These are phyloP conservation scores for Cylindroiulus punctatus DNA, from an alignment of 2,888 invertebrate genomes.

Conservation along the genomic window DNA sequence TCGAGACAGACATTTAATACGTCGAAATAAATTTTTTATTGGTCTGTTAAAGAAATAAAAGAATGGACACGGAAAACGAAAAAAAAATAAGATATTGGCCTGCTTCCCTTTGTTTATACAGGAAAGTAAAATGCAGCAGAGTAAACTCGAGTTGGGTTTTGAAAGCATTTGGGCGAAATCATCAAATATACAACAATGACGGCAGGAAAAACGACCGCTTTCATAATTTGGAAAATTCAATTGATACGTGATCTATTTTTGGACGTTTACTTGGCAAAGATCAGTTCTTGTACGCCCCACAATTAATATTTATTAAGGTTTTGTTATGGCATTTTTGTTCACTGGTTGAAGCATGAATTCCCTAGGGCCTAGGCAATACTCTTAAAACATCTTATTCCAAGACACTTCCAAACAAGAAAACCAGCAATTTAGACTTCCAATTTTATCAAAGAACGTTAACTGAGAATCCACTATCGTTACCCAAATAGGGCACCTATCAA, in stretches of 20 bases:
- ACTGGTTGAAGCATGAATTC: background rate
- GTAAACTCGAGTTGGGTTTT: background rate
- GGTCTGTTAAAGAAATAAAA: background rate
- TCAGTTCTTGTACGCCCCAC: background rate
- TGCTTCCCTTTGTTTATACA: constrained; percentile 5
- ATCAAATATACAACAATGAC: constrained; percentile 1
- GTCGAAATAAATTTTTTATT: constrained; percentile 18
- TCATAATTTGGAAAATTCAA: background rate
- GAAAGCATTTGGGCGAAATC: constrained; percentile 1
- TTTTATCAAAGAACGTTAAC: too few relatives aligned
- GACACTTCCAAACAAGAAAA: too few relatives aligned
- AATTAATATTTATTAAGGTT: background rate
- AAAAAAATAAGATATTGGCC: background rate
- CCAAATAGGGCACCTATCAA: too few relatives aligned
- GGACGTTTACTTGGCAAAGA: background rate
- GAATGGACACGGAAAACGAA: background rate
- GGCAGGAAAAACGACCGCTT: background rate
- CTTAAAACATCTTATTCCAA: too few relatives aligned
- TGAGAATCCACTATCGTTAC: too few relatives aligned
- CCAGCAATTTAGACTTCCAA: too few relatives aligned
- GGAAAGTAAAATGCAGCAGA: background rate
- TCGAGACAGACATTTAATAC: background rate
- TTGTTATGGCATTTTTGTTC: background rate
- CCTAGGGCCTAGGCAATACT: background rate
- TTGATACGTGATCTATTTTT: background rate